Conservation (phyloP, 2,888 invertebrate genomes). For the Nipponacmea schrenckii region DNA sequence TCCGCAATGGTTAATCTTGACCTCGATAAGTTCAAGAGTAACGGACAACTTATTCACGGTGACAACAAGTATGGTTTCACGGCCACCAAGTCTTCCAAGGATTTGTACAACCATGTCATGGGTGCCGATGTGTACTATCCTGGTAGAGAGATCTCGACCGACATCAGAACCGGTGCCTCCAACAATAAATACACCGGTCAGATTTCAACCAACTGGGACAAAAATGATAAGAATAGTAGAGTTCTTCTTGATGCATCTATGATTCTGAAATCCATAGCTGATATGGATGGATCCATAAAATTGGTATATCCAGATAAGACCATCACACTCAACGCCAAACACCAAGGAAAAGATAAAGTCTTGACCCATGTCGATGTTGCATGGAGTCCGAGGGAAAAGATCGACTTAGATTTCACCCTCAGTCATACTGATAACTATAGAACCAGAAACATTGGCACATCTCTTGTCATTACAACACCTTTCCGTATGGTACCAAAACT, state of each 20-base stretch:
- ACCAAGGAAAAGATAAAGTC: constrained; percentile 30
- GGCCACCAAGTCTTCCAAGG: constrained; percentile 18
- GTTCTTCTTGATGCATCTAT: constrained; percentile 33
- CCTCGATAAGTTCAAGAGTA: constrained; percentile 19
- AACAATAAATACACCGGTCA: constrained; percentile 28
- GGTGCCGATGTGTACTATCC: constrained; percentile 35
- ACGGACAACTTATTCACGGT: constrained; percentile 27
- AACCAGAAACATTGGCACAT: not conserved
- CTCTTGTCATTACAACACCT: not conserved
- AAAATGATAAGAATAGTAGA: constrained; percentile 32
- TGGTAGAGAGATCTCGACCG: constrained; percentile 31
- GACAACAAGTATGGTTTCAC: constrained; percentile 28
- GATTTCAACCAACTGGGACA: constrained; percentile 47
- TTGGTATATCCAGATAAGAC: constrained; percentile 38
- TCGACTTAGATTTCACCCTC: constrained; percentile 21
- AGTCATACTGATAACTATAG: not conserved
- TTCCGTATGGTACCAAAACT: not conserved
- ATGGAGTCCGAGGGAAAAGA: constrained; percentile 40
- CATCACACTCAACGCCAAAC: constrained; percentile 32
- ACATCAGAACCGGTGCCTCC: constrained; percentile 24
- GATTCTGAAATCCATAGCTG: constrained; percentile 30
- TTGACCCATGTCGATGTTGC: constrained; percentile 36
- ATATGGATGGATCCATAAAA: constrained; percentile 34
- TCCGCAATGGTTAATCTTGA: not conserved
- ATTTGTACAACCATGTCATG: constrained; percentile 18